Base-by-base conservation (phyloP, 35 echinoderm and acorn worm species). In the Apostichopus japonicus region DNA sequence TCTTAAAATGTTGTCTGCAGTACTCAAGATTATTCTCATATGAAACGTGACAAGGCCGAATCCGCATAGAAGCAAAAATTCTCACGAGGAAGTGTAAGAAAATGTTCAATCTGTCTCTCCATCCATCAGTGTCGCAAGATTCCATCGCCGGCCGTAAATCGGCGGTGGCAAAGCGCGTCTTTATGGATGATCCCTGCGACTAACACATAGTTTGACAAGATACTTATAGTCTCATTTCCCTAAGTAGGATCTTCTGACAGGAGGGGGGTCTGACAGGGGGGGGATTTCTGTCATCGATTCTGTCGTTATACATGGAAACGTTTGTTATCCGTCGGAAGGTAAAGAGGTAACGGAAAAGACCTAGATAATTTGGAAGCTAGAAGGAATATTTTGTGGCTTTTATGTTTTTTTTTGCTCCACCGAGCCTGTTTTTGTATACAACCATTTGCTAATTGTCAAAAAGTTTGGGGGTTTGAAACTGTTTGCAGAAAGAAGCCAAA, bases 201-300 rank as follows among this genome's bases (percentile, higher is more conserved):
- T 75, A 1, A 19, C 71, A 19, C 71, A 75, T 14, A 19, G 7
- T 23, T 44, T 75, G 71, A 75, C 71, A 75, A 75, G 71, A 75
- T 75, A 75, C 71, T 75, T 75, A 75, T 23, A 75, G 71, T 75
- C n/a, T 75, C 71, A 75, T 75, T 75, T 75, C 71, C 71, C n/a
- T 75, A 75, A 75, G 71, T 75, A 75, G 71, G 17, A 19, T 75
- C 71, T 21, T 23, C 71, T 21, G 71, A 75, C 71, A 75, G 16
- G 61, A 0, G 13, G 57, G 57, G 57, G 4, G n/a, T n/a, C n/a
- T n/a, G n/a, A n/a, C n/a, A n/a, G 57, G 57, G 13, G 57, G 57
- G 16, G 63, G 3, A 67, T 75, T 24, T 23, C 71, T 75, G 71
- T 24, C n/a, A 75, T 75, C n/a, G 1, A 75, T 75, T 75, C 71